Evolutionary conservation across 2,113 vertebrate species (phyloP).

Genomic region (Mus pahari): DNA sequence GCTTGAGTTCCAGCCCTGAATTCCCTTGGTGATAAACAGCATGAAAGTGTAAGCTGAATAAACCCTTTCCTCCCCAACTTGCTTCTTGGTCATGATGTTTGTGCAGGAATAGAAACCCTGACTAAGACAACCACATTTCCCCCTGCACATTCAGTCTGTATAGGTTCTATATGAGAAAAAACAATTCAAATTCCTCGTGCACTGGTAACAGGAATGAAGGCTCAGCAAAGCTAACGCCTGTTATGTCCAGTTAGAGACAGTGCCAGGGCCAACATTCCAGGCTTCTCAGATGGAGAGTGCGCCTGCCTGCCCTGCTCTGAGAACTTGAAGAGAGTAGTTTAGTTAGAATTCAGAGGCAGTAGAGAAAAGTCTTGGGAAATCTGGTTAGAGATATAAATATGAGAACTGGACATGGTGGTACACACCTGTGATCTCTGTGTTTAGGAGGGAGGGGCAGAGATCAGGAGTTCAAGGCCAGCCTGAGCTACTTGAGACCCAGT

Average conservation of each 20-base stretch:
- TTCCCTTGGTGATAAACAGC: too few relatives aligned
- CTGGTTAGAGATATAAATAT: not conserved
- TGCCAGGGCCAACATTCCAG: too few relatives aligned
- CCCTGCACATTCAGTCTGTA: not conserved
- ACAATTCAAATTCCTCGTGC: not conserved
- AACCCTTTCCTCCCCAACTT: too few relatives aligned
- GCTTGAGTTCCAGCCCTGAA: too few relatives aligned
- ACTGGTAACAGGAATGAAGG: not conserved
- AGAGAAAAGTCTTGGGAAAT: conserved; percentile 17
- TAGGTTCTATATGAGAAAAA: not conserved
- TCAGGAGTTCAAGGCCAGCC: not conserved
- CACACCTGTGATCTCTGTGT: not conserved
- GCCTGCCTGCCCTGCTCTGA: not conserved
- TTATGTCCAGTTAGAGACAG: not conserved
- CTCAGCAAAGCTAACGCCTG: not conserved
- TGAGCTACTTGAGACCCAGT: not conserved
- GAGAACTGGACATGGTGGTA: not conserved
- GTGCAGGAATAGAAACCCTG: too few relatives aligned
- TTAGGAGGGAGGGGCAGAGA: not conserved
- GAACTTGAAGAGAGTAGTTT: not conserved
- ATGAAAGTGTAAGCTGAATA: too few relatives aligned
- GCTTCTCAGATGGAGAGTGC: not conserved
- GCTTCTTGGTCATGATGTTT: too few relatives aligned
- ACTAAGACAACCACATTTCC: too few relatives aligned
- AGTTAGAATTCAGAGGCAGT: not conserved